A percentile compares a stretch with the other conserved stretches of the same genome.
Conservation (phyloP, 2,888 invertebrate genomes). For the Chrysolina americana region DNA sequence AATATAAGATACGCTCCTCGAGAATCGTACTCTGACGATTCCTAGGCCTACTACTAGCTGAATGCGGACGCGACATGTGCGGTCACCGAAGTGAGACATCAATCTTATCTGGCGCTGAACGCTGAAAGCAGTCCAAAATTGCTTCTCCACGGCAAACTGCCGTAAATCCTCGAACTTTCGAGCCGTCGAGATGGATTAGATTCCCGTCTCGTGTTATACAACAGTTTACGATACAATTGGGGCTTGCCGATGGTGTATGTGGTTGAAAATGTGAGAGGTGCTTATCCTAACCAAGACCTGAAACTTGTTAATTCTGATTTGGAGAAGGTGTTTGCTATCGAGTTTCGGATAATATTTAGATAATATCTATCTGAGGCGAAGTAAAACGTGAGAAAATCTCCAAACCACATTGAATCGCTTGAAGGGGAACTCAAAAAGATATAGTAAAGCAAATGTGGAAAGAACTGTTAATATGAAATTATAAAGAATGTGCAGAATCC, state of each 20-base stretch:
- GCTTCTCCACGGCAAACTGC: constrained; percentile 59
- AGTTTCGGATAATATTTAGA: no score
- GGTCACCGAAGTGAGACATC: constrained; percentile 65
- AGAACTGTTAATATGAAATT: no score
- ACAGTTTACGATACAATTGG: constrained; percentile 64
- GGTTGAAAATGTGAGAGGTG: constrained; percentile 4
- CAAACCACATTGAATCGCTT: no score
- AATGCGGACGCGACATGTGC: constrained; percentile 57
- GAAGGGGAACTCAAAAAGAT: no score
- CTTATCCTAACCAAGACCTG: neutral
- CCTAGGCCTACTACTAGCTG: constrained; percentile 2
- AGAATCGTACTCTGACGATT: neutral
- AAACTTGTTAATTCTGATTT: neutral
- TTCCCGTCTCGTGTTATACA: constrained; percentile 65
- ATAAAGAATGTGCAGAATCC: no score
- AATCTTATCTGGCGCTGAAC: constrained; percentile 59
- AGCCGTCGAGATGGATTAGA: constrained; percentile 65
- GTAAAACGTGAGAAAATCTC: no score
- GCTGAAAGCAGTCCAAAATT: constrained; percentile 55
- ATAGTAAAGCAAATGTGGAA: no score
- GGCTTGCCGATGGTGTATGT: constrained; percentile 47
- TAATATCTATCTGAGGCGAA: no score
- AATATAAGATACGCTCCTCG: neutral
- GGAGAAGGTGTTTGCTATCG: neutral
- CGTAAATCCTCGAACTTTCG: constrained; percentile 63